A percentile compares a stretch with the other conserved stretches of the same genome.
Evolutionary conservation across 2,797 vertebrate species (phyloP).

Genomic region (Chelonia mydas): DNA sequence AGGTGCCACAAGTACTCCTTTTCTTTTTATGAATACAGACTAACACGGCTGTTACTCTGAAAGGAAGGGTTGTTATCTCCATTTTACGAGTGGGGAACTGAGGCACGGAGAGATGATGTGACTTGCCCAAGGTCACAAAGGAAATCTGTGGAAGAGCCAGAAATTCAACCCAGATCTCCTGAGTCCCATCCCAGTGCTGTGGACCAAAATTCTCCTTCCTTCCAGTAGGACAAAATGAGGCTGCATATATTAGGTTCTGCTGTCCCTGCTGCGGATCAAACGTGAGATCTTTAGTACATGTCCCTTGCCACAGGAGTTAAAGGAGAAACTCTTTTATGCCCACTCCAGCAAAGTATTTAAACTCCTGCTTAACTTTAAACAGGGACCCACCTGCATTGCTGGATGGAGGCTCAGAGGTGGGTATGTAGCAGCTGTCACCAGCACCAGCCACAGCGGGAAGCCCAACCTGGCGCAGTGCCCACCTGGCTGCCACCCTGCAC

Average conservation of each 20-base stretch:
- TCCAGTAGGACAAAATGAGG: neutral
- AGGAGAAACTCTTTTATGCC: neutral
- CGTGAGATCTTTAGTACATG: rapidly evolving
- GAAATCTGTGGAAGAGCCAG: neutral
- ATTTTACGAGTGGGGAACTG: neutral
- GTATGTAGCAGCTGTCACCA: rapidly evolving
- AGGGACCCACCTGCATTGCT: rapidly evolving
- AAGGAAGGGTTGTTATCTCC: neutral
- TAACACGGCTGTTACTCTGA: too few species aligned
- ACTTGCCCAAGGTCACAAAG: neutral
- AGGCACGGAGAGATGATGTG: neutral
- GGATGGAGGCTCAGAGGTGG: rapidly evolving
- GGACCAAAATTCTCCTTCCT: neutral
- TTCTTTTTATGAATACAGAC: too few species aligned
- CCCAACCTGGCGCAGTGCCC: rapidly evolving
- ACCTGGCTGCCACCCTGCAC: rapidly evolving
- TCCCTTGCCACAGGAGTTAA: neutral
- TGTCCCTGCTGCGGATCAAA: rapidly evolving
- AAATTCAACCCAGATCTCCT: neutral
- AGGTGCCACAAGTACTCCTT: too few species aligned
- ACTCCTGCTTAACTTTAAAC: neutral
- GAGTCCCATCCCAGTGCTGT: neutral
- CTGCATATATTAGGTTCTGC: rapidly evolving
- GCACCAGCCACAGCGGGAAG: rapidly evolving
- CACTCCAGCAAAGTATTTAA: rapidly evolving